Conservation (phyloP, 2,113 vertebrate genomes). For the Bungarus multicinctus region DNA sequence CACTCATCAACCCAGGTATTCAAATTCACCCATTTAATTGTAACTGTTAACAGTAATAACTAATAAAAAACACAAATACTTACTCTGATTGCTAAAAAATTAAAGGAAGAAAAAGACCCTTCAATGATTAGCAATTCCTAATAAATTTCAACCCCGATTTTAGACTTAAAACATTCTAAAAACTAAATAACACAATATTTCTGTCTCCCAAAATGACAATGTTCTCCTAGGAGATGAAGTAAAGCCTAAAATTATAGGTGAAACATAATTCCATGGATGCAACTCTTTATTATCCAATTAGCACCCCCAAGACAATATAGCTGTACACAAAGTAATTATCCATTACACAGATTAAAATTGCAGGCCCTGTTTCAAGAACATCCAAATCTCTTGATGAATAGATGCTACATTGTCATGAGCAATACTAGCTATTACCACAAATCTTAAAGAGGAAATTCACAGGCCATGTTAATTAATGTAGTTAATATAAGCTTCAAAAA, state of each 20-base stretch:
- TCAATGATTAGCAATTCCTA: neutral
- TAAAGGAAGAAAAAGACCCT: neutral
- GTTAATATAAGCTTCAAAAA: neutral
- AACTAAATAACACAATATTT: neutral
- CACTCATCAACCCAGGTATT: neutral
- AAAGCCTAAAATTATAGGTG: neutral
- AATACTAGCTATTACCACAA: slow-evolving; percentile 7
- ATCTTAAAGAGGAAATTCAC: neutral
- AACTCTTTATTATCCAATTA: slow-evolving; percentile 13
- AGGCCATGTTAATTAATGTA: neutral
- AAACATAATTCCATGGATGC: neutral
- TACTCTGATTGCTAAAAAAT: neutral
- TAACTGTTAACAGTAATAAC: neutral
- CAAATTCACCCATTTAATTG: neutral
- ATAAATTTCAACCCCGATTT: neutral
- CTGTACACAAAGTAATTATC: neutral
- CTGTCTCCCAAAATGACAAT: neutral
- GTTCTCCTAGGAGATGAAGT: neutral
- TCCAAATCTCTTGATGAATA: slow-evolving; percentile 5
- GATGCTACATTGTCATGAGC: slow-evolving; percentile 4
- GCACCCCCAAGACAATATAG: neutral
- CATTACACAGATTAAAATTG: neutral
- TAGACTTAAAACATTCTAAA: neutral
- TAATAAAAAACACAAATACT: neutral
- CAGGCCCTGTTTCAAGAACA: slow-evolving; percentile 24